These are phyloP conservation scores for Hyposoter didymator DNA, from an alignment of 2,888 invertebrate species.

Conservation along the genomic window DNA sequence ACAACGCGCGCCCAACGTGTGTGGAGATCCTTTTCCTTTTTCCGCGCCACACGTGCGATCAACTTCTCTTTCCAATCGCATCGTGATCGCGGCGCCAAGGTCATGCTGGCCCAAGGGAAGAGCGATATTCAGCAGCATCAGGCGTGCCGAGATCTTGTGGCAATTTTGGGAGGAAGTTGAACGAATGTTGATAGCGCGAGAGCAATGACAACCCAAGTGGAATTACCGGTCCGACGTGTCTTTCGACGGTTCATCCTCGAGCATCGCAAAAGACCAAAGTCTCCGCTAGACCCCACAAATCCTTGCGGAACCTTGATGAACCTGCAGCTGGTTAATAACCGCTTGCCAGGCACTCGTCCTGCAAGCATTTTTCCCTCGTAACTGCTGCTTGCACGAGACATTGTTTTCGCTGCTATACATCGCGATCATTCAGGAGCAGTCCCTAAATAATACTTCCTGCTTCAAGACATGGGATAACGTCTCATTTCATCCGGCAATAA, in stretches of 20 bases:
- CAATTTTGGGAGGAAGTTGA: constrained; percentile 1
- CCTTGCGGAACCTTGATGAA: background rate
- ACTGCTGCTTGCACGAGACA: background rate
- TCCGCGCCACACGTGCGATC: constrained; percentile 34
- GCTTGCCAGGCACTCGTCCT: background rate
- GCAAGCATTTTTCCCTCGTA: background rate
- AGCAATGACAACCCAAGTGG: background rate
- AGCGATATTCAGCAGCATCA: background rate
- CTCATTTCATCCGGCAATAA: constrained; percentile 46
- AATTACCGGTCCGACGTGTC: background rate
- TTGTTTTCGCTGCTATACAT: background rate
- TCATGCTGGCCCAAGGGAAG: constrained; percentile 2
- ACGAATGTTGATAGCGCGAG: constrained; percentile 17
- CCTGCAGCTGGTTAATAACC: background rate
- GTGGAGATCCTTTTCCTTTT: constrained; percentile 21
- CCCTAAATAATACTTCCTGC: constrained; percentile 29
- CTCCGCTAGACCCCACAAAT: background rate
- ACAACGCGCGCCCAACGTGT: constrained; percentile 32
- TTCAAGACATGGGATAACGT: constrained; percentile 2
- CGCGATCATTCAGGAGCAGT: background rate
- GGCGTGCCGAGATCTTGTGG: background rate
- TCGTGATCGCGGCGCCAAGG: constrained; percentile 3
- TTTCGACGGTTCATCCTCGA: background rate
- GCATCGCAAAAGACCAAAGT: background rate
- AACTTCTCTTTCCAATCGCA: constrained; percentile 3